Percentiles rank a stretch among this genome's conserved stretches.
Conservation (phyloP, 2,888 invertebrate genomes). For the Steinernema hermaphroditum region DNA sequence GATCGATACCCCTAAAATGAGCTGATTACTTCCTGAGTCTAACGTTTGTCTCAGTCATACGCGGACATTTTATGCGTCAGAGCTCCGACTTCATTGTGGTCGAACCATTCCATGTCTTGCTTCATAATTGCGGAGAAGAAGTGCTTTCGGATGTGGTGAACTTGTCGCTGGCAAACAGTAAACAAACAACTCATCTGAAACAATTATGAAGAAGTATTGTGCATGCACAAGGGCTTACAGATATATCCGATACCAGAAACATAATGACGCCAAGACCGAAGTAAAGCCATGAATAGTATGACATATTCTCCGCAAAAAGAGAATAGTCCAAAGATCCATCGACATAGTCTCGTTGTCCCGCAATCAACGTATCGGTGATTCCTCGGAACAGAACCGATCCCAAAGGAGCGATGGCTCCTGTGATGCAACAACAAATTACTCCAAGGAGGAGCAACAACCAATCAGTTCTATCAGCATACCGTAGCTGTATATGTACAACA, state of each 20-base stretch:
- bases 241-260: slow-evolving; percentile 33
- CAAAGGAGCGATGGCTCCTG: slow-evolving; percentile 51
- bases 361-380: slow-evolving; percentile 53
- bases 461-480: slow-evolving; percentile 49
- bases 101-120: slow-evolving; percentile 69
- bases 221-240: slow-evolving; percentile 31
- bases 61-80: slow-evolving; percentile 69
- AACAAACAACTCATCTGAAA: slow-evolving; percentile 67
- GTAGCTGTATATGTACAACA: slow-evolving; percentile 42
- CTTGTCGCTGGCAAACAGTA: slow-evolving; percentile 68
- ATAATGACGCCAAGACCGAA: slow-evolving; percentile 32
- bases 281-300: slow-evolving; percentile 34
- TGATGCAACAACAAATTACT: slow-evolving; percentile 42
- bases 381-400: slow-evolving; percentile 53
- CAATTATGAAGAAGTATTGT: not conserved
- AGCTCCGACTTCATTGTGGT: slow-evolving; percentile 69
- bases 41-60: too few relatives aligned
- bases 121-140: slow-evolving; percentile 67
- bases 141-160: slow-evolving; percentile 67
- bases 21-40: too few relatives aligned
- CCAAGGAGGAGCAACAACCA: slow-evolving; percentile 49
- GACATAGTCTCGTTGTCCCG: slow-evolving; percentile 49
- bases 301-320: slow-evolving; percentile 42
- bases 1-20: slow-evolving; percentile 60
- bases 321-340: slow-evolving; percentile 48